Evolutionary conservation across 53 echinoderm and acorn worm species (phyloP).

Genomic region (Pentamera pediparva): DNA sequence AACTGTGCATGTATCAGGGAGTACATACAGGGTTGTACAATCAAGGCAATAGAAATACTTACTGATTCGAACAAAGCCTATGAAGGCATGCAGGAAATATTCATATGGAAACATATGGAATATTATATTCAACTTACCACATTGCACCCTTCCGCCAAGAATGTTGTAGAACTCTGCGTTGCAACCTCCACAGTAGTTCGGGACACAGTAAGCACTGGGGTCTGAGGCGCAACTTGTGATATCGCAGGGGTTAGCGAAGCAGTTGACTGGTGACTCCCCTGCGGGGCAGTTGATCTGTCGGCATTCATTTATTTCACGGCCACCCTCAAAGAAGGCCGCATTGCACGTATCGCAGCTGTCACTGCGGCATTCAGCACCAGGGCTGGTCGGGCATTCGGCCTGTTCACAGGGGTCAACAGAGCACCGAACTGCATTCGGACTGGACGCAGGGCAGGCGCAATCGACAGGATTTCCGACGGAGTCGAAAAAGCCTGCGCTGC

Average conservation of each 20-base stretch:
- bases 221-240: not conserved
- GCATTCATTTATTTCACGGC: not conserved
- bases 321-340: not conserved
- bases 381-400: not conserved
- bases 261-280: not conserved
- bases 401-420: not conserved
- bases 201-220: not conserved
- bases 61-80: no score
- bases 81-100: no score
- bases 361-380: not conserved
- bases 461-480: not conserved
- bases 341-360: conserved; percentile 15
- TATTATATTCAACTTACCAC: not conserved
- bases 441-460: not conserved
- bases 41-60: no score
- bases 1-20: no score
- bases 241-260: conserved; percentile 14
- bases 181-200: conserved; percentile 24
- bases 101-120: no score
- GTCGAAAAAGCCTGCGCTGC: conserved; percentile 10
- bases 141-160: not conserved
- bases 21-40: no score
- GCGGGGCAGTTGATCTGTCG: not conserved
- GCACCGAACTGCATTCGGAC: not conserved
- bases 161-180: not conserved